A percentile compares a stretch with the other conserved stretches of the same genome.
phyloP scores from a whole-genome alignment of 92 coral and sea anemone genomes.

The Umimayanthus chanpuru region DNA sequence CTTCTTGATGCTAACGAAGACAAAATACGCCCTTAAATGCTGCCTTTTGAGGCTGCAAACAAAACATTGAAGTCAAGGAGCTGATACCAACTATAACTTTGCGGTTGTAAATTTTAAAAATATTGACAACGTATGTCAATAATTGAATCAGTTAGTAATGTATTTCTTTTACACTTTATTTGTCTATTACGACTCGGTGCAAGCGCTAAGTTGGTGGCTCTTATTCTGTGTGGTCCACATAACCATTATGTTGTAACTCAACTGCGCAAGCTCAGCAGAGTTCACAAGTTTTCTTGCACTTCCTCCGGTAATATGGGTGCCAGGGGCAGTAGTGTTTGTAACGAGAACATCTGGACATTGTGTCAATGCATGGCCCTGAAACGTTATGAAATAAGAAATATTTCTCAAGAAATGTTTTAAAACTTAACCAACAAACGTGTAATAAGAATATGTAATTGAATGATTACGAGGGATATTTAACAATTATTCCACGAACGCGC shows the following conservation, averaged over 20 bases:
- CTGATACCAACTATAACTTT: too few species aligned
- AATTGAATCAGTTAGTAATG: neutral
- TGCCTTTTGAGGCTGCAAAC: too few species aligned
- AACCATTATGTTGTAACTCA: neutral
- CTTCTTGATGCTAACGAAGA: too few species aligned
- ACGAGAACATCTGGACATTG: neutral
- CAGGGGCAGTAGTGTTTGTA: neutral
- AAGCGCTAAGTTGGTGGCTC: neutral
- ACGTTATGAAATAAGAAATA: neutral
- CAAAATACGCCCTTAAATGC: too few species aligned
- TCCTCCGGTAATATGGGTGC: constrained; percentile 16
- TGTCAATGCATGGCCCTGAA: constrained; percentile 17
- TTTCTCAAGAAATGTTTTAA: neutral
- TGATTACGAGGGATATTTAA: too few species aligned
- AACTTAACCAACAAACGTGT: neutral
- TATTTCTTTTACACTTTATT: neutral
- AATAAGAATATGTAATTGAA: too few species aligned
- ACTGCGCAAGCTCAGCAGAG: constrained; percentile 21
- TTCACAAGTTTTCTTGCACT: constrained; percentile 12
- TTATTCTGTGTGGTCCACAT: neutral
- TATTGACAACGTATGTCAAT: too few species aligned
- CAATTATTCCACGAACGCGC: too few species aligned
- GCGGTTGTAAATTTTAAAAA: too few species aligned
- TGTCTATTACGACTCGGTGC: neutral
- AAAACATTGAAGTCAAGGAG: too few species aligned